phyloP scores from a whole-genome alignment of 2,888 invertebrate genomes.

The Patella ulyssiponensis region DNA sequence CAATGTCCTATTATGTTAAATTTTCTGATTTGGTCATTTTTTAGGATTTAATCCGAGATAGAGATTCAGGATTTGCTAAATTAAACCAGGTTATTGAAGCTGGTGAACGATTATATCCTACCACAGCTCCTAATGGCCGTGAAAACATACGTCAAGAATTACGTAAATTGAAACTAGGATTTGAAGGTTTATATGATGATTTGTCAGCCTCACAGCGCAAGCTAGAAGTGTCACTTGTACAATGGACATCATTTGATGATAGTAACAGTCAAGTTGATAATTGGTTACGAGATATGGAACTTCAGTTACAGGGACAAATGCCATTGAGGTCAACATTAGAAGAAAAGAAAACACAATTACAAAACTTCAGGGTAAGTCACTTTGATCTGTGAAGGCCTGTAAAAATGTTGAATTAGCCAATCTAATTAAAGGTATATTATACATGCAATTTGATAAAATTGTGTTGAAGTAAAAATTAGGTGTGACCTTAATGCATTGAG shows the following conservation, averaged over 20 bases:
- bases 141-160: conserved; percentile 90
- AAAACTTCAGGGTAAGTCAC: conserved; percentile 56
- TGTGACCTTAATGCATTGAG: too few relatives aligned
- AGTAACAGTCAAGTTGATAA: conserved; percentile 83
- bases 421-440: too few relatives aligned
- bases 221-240: conserved; percentile 88
- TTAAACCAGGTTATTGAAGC: conserved; percentile 82
- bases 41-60: conserved; percentile 77
- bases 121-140: conserved; percentile 91
- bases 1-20: background rate
- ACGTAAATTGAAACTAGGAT: conserved; percentile 84
- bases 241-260: conserved; percentile 94
- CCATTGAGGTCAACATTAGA: conserved; percentile 89
- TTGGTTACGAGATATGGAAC: conserved; percentile 85
- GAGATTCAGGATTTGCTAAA: conserved; percentile 87
- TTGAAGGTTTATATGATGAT: conserved; percentile 89
- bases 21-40: conserved; percentile 19
- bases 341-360: conserved; percentile 87
- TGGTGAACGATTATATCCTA: conserved; percentile 91
- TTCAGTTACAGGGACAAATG: conserved; percentile 83
- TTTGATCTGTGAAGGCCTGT: too few relatives aligned
- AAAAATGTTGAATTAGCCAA: too few relatives aligned
- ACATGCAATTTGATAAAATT: too few relatives aligned
- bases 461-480: too few relatives aligned
- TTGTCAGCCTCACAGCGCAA: conserved; percentile 88